Base-by-base conservation (phyloP, 2,113 vertebrate genomes). In the Leptobrachium ailaonicum region DNA sequence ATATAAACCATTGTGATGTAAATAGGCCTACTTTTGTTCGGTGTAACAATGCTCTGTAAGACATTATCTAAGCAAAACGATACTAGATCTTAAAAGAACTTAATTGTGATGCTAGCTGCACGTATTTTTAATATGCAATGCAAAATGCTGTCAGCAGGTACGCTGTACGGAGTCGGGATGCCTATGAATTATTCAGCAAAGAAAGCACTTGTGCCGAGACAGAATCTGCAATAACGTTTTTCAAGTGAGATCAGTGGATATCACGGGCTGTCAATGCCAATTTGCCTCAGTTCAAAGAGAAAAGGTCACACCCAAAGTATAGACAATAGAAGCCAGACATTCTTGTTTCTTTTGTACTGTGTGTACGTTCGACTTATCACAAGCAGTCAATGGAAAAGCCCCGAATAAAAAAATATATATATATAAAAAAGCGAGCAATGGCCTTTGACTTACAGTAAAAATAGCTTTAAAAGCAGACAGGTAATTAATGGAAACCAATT, bases 111-210 rank as follows among this genome's bases (percentile, higher is more conserved):
- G 80, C 53, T 78, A 86, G 66, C 84, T 85, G 47, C 82, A 87
- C 79, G 69, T 58, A 83, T 77, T 86, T 32, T 86, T 85, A 84
- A 82, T 82, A 85, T 83, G 82, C 75, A 78, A 82, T 66, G 67
- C 32, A 85, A 86, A 85, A 82, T 72, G 82, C 83, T 88, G 85
- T 82, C 85, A 88, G 88, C 89, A 90, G 88, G 88, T 88, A 72
- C 69, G 84, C 75, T 74, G 80, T 62, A 75, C 86, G 77, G 84
- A 86, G 84, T 85, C 87, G 71, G 44, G 58, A 79, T 80, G 84
- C 84, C 83, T 73, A 88, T 90, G 87, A 91, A 90, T 89, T 87
- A 90, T 89, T 89, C 83, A 89, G 83, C 77, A 68, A 64, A 82
- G 82, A 84, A 84, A 81, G 75, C 70, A 83, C 82, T 88, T 87